Base-by-base conservation (phyloP, 64 coral and sea anemone genomes). In the Catalaphyllia jardinei region DNA sequence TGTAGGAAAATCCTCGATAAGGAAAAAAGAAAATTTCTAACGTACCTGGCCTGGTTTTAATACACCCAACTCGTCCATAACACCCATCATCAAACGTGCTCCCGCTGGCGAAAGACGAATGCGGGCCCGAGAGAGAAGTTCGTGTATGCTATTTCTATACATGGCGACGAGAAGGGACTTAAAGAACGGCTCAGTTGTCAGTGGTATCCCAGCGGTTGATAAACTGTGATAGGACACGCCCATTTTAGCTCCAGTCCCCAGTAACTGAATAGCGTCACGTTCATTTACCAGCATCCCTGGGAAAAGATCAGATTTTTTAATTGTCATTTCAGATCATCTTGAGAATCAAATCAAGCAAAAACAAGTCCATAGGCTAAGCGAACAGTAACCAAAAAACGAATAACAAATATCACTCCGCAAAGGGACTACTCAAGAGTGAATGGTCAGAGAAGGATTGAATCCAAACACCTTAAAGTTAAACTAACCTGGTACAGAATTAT, bases 71-170 rank as follows among this genome's bases (percentile, higher is more conserved):
- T 99, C 97, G 64, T 99, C 97, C 91, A 99, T 95, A 7, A 99
- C 94, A 61, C 97, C 97, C 89, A 99, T 95, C 97, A 99, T 95
- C 63, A 99, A 79, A 49, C 97, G 94, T 31, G 97, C 91, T 29
- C 91, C 77, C 29, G 67, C 87, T 27, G 67, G 82, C 10, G 93
- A 91, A 12, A 99, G 86, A 31, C 83, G 82, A 29, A 99, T 99
- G 57, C 97, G 94, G 73, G 97, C 88, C 60, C 85, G 95, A 22
- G 91, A 69, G 8, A 95, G 79, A 29, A 99, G 77, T n/a, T 76
- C 87, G 78, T 91, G 62, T 39, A 99, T 92, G 63, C 83, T 83
- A 60, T 99, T 94, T 28, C 90, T 82, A 62, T 99, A 95, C 29
- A 99, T 73, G 4, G 97, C 93, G 5, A 82, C 94, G 3, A 95